Conservation (phyloP, 1,140 invertebrate species). For the Drosophila ogumai region DNA sequence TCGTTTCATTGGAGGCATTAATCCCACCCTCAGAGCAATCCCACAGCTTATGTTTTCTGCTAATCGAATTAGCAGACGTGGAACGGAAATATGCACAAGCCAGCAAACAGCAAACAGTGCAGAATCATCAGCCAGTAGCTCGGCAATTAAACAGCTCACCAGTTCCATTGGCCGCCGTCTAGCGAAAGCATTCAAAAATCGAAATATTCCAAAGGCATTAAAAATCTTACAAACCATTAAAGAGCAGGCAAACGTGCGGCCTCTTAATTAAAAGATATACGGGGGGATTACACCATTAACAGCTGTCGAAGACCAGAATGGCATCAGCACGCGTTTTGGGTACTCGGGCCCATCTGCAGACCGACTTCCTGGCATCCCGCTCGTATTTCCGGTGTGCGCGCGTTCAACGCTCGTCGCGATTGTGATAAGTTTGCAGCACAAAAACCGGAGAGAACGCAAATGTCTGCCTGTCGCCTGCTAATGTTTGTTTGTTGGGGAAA, state of each 20-base stretch:
- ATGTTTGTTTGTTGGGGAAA: conserved; percentile 61
- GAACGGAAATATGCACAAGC: conserved; percentile 59
- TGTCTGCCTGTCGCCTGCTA: conserved; percentile 59
- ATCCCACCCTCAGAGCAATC: conserved; percentile 1
- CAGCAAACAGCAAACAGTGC: conserved; percentile 17
- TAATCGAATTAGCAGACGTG: conserved; percentile 54
- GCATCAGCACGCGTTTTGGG: conserved; percentile 54
- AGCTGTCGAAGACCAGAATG: conserved; percentile 31
- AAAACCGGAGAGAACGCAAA: conserved; percentile 51
- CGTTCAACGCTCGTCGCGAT: conserved; percentile 52
- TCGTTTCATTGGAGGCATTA: conserved; percentile 1
- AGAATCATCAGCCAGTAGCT: conserved; percentile 6
- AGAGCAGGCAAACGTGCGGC: conserved; percentile 63
- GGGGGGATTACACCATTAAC: conserved; percentile 66
- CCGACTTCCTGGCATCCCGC: conserved; percentile 71
- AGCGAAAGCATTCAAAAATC: conserved; percentile 25
- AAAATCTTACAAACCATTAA: conserved; percentile 77
- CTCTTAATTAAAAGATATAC: conserved; percentile 76
- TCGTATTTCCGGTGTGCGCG: conserved; percentile 80
- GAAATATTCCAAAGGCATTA: conserved; percentile 8
- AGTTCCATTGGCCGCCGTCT: conserved; percentile 11
- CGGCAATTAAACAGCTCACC: conserved; percentile 41
- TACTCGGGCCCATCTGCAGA: conserved; percentile 28
- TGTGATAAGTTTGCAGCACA: conserved; percentile 63
- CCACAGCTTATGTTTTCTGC: conserved; percentile 5